Conservation (phyloP, 2,797 vertebrate genomes). For the Sebastes hubbsi region DNA sequence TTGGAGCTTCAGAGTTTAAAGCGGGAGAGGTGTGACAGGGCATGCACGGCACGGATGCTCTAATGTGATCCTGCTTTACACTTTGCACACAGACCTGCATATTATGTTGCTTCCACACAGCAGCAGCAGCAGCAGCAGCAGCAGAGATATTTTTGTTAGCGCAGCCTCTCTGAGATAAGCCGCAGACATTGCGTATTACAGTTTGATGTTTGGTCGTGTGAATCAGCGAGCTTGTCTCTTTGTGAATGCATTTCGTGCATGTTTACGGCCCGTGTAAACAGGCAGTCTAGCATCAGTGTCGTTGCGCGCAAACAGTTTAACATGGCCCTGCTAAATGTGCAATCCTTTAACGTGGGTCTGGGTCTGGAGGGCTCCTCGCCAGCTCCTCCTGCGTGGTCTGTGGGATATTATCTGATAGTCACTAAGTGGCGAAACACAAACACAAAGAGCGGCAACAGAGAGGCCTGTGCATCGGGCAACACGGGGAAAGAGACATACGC, state of each 20-base stretch:
- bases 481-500: conserved; percentile 15
- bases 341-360: conserved; percentile 15
- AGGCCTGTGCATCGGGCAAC: conserved; percentile 20
- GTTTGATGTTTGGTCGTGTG: neutral
- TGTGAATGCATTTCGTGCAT: neutral
- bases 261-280: neutral
- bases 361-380: conserved; percentile 14
- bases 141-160: neutral
- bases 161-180: neutral
- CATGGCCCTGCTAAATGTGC: conserved; percentile 31
- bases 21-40: conserved; percentile 19
- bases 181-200: neutral
- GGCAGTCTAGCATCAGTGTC: neutral
- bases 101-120: neutral
- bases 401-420: conserved; percentile 75
- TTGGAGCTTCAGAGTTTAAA: conserved; percentile 43
- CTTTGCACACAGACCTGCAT: neutral
- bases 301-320: conserved; percentile 10
- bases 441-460: conserved; percentile 38
- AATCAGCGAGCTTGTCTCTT: neutral
- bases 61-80: conserved; percentile 20
- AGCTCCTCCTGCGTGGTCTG: conserved; percentile 39
- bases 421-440: conserved; percentile 74
- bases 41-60: conserved; percentile 1
- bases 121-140: neutral